Base-by-base conservation (phyloP, 2,797 vertebrate species). In the Platalea minor region DNA sequence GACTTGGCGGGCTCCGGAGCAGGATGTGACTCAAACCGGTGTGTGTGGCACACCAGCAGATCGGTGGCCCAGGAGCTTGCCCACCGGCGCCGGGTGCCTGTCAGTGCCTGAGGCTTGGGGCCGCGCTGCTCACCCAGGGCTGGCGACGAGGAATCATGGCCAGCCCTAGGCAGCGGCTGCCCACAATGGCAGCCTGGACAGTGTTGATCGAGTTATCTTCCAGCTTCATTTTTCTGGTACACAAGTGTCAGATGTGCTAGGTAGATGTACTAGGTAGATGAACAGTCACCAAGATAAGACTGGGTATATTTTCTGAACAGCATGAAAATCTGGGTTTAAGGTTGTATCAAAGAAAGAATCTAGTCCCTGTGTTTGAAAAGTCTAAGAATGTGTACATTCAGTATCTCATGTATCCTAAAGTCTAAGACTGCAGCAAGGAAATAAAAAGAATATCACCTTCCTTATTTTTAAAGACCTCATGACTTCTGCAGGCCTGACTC, bases 111-210 rank as follows among this genome's bases (percentile, higher is more conserved):
- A 33, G 70, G 31, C 41, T 17, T 10, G 12, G 29, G 35, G 61
- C 45, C 0, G 3, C 5, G 5, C 16, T 9, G 68, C 56, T 83
- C 3, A 2, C 20, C 37, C 0, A 0, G 41, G 39, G 45, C 51
- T 76, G 70, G 51, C 24, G 35, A 12, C 0, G 1, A 48, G 45
- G 83, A 86, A 24, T 45, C 8, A 3, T 3, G 7, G 25, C n/a
- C 80, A 85, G 54, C 37, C 18, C 9, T 67, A 37, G 51, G 61
- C 29, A 76, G 17, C 3, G 6, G 2, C 1, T 5, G 1, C 13
- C 35, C 3, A 3, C 15, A 41, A 48, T 5, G 4, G 24, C 61
- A 83, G 56, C 51, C 68, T 70, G 37, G 33, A 14, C 41, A 37
- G 13, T 46, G n/a, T 19, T 51, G 26, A 20, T 17, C 3, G 2